These are phyloP conservation scores for Listrodromus nycthemerus DNA, from an alignment of 2,888 invertebrate species.

Conservation along the genomic window DNA sequence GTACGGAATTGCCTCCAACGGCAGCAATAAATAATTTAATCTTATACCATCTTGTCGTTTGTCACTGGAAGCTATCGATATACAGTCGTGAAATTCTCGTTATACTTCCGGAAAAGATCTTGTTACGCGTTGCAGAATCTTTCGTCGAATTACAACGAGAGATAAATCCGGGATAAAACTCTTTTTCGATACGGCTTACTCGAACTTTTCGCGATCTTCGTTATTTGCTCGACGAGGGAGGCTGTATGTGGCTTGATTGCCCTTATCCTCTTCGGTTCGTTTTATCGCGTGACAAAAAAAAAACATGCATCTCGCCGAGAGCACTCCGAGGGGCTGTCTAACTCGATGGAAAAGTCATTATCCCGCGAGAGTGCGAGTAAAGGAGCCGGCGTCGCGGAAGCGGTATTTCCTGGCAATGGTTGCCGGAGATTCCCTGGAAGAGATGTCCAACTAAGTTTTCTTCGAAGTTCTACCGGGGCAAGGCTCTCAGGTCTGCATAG, in stretches of 20 bases:
- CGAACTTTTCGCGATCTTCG: slow-evolving; percentile 10
- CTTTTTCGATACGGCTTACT: neutral
- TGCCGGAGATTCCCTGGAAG: slow-evolving; percentile 28
- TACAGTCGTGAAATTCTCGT: neutral
- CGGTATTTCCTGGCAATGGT: slow-evolving; percentile 13
- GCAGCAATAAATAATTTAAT: slow-evolving; percentile 58
- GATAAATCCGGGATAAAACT: neutral
- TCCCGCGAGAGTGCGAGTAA: slow-evolving; percentile 16
- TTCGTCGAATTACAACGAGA: neutral
- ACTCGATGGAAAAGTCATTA: slow-evolving; percentile 59
- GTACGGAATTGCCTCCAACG: slow-evolving; percentile 42
- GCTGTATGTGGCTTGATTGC: slow-evolving; percentile 15
- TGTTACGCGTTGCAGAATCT: neutral
- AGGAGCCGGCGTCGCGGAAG: slow-evolving; percentile 33
- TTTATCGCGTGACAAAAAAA: neutral
- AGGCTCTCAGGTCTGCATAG: slow-evolving; percentile 5
- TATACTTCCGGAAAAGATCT: neutral
- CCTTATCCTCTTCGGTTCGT: slow-evolving; percentile 19
- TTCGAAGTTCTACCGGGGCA: slow-evolving; percentile 14
- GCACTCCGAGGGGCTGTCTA: slow-evolving; percentile 27
- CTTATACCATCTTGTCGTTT: slow-evolving; percentile 18
- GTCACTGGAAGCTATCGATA: slow-evolving; percentile 17
- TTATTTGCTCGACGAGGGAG: slow-evolving; percentile 6
- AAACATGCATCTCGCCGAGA: slow-evolving; percentile 36
- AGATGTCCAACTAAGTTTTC: slow-evolving; percentile 44